Evolutionary conservation across 2,113 vertebrate genomes (phyloP), one percentile per base, ranked within the genome.

Genomic region (Isurus oxyrinchus): DNA sequence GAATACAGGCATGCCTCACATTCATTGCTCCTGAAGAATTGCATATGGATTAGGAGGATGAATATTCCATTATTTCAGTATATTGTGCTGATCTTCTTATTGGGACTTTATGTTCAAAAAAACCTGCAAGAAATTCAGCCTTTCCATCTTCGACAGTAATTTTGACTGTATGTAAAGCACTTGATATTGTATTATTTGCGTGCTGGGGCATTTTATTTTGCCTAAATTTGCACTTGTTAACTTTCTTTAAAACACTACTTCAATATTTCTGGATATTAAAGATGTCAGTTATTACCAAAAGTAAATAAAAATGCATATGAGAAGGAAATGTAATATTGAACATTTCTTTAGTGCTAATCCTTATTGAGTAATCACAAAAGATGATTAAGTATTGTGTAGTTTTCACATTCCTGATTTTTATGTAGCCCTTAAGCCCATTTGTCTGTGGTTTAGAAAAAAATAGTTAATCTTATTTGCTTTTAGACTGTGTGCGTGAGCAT

Each of bases 61-160:
- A 99, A 99, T 99, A 99, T 99, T 99, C 99, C 99, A 99, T 99
- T 99, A 99, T 99, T 99, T 99, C 98, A 99, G 98, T 98, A 98
- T 98, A 98, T 98, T 99, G 98, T 98, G 98, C 98, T 99, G 98
- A 99, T 99, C 98, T 99, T 98, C 98, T 98, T 98, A 98, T 98
- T 98, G 98, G 98, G 98, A 98, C 98, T 98, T 97, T 98, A 98
- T 96, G 98, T 98, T 98, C 44, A 96, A 97, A 96, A 96, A 98
- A 98, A 98, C 98, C 98, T 98, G 98, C 98, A 97, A 97, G 98
- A 98, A 98, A 98, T 98, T 98, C 97, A 98, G 98, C 98, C 98
- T 97, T 98, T 97, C 98, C 96, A 97, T 98, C 97, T 98, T 97
- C 97, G 97, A 97, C 98, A 98, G 98, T 98, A 97, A 98, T 98